These are phyloP conservation scores for Eledone cirrhosa DNA, from an alignment of 2,888 invertebrate species.

Conservation along the genomic window DNA sequence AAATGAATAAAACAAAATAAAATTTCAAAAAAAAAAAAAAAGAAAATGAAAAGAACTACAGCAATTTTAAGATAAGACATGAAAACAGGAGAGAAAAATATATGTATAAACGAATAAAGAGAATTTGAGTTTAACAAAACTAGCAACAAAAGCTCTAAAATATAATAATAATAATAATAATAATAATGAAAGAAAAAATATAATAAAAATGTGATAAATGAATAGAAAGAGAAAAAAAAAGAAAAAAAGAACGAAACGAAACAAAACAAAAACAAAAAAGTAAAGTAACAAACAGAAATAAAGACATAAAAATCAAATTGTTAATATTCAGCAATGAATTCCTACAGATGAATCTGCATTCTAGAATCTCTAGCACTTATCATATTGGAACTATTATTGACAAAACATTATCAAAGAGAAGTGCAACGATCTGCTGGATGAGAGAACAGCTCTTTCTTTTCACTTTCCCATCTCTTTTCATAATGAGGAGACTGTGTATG, in stretches of 20 bases:
- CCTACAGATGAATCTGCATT: background rate
- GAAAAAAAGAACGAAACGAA: background rate
- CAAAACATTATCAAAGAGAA: slow-evolving; percentile 19
- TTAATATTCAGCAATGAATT: background rate
- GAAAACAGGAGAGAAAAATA: background rate
- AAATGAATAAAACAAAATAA: too few species aligned
- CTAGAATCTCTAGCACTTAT: slow-evolving; percentile 3
- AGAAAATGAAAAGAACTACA: too few species aligned
- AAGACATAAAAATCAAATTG: background rate
- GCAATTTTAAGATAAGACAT: too few species aligned
- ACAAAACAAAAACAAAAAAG: too few species aligned
- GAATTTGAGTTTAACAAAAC: too few species aligned
- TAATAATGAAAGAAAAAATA: background rate
- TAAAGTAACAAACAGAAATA: background rate
- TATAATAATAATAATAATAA: background rate
- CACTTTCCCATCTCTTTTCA: too few species aligned
- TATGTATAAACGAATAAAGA: background rate
- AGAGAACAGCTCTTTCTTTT: too few species aligned
- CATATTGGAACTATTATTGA: slow-evolving; percentile 16
- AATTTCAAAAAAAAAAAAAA: too few species aligned
- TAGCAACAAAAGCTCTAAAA: background rate
- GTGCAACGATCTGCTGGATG: too few species aligned
- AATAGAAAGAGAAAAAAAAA: background rate
- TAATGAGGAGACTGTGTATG: too few species aligned
- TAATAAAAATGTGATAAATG: too few species aligned